phyloP scores from a whole-genome alignment of 1,140 invertebrate species.

The Lepidostoma basale region DNA sequence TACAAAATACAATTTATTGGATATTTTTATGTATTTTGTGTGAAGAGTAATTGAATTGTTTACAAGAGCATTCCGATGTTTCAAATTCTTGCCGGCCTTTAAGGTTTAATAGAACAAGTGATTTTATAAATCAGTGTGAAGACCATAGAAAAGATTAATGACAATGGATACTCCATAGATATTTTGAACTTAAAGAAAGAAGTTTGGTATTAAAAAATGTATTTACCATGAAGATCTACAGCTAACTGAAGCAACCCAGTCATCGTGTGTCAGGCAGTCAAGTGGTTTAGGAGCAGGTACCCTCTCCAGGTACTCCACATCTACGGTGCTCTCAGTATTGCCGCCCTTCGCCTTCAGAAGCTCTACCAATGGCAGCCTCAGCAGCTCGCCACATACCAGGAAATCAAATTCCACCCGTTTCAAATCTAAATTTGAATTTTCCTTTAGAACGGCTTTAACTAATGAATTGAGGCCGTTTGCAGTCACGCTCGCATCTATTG shows the following conservation, averaged over 20 bases:
- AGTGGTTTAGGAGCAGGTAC: constrained; percentile 87
- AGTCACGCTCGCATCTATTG: constrained; percentile 74
- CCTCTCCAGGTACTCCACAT: constrained; percentile 89
- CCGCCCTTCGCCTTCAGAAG: constrained; percentile 71
- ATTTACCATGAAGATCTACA: constrained; percentile 73
- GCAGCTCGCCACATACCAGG: constrained; percentile 79
- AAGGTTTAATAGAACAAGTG: no score
- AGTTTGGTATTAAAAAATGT: no score
- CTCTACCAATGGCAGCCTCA: constrained; percentile 71
- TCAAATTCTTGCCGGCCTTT: no score
- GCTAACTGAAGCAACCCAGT: constrained; percentile 91
- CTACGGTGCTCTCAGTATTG: constrained; percentile 78
- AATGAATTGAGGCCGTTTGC: constrained; percentile 76
- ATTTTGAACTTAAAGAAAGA: no score
- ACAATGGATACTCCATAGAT: no score
- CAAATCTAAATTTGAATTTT: constrained; percentile 58
- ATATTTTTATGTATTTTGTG: no score
- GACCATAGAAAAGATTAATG: no score
- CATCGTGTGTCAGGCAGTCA: constrained; percentile 90
- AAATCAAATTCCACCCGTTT: constrained; percentile 86
- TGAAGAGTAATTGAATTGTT: no score
- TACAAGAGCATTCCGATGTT: no score
- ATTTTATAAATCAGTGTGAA: no score
- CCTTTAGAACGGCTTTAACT: constrained; percentile 79
- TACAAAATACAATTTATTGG: no score